A percentile compares a stretch with the other conserved stretches of the same genome.
Conservation (phyloP, 2,797 vertebrate species). For the Anguilla anguilla region DNA sequence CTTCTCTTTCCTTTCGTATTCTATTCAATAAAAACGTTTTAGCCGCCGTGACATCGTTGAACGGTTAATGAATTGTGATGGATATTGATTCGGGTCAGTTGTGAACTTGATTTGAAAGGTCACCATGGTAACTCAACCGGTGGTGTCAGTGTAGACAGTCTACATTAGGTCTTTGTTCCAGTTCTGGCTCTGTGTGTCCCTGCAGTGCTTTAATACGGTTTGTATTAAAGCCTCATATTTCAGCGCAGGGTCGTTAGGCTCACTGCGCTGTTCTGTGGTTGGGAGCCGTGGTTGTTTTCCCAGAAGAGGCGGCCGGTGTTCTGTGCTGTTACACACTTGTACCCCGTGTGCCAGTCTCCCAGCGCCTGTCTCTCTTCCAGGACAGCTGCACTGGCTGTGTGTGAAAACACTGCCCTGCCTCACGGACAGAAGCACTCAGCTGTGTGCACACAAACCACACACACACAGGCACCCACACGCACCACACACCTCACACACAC, state of each 20-base stretch:
- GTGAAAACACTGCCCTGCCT: slow-evolving; percentile 62
- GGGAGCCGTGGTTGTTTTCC: slow-evolving; percentile 40
- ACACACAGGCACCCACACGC: slow-evolving; percentile 6
- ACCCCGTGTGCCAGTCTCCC: slow-evolving; percentile 54
- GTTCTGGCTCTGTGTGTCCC: slow-evolving; percentile 30
- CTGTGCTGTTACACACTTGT: slow-evolving; percentile 58
- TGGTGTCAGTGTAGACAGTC: slow-evolving; percentile 41
- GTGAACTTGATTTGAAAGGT: slow-evolving; percentile 25
- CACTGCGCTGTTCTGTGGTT: slow-evolving; percentile 23
- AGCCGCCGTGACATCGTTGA: slow-evolving; percentile 22
- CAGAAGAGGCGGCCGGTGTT: slow-evolving; percentile 37
- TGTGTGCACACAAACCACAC: background rate
- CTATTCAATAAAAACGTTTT: slow-evolving; percentile 22
- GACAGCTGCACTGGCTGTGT: slow-evolving; percentile 72
- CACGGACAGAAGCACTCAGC: slow-evolving; percentile 26
- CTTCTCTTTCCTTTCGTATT: slow-evolving; percentile 1
- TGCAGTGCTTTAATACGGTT: slow-evolving; percentile 36
- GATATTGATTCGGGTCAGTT: slow-evolving; percentile 28
- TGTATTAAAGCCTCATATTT: slow-evolving; percentile 44
- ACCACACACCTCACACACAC: slow-evolving; percentile 38
- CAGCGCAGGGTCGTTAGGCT: slow-evolving; percentile 50
- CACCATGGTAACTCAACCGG: slow-evolving; percentile 32
- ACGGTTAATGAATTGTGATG: slow-evolving; percentile 34
- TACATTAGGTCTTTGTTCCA: slow-evolving; percentile 40
- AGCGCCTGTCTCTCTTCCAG: slow-evolving; percentile 58